Evolutionary conservation across 2,888 invertebrate species (phyloP).

Genomic region (Psococerastis gibbosa): DNA sequence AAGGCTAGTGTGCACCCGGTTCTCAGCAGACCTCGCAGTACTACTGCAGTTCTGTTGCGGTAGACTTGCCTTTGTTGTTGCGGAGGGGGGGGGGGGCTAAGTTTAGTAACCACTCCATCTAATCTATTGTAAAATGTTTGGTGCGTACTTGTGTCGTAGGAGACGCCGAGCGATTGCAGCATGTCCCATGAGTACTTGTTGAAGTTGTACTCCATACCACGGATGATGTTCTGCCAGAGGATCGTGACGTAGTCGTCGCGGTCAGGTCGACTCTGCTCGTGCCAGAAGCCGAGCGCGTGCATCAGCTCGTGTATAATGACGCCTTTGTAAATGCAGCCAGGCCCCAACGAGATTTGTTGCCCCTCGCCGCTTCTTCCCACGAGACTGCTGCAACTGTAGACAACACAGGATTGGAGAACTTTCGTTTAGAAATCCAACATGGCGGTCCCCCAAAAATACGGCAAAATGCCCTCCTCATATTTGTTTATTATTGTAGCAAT

Average conservation of each 20-base stretch:
- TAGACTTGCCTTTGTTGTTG: too few relatives aligned
- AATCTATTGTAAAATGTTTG: too few relatives aligned
- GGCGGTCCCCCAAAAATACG: too few relatives aligned
- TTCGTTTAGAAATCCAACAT: too few relatives aligned
- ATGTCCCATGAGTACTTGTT: slow-evolving; percentile 14
- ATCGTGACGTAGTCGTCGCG: slow-evolving; percentile 20
- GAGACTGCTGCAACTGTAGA: slow-evolving; percentile 11
- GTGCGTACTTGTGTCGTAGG: slow-evolving; percentile 16
- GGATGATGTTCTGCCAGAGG: slow-evolving; percentile 20
- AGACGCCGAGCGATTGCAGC: slow-evolving; percentile 14
- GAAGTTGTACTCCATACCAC: slow-evolving; percentile 18
- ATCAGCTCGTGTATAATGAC: slow-evolving; percentile 23
- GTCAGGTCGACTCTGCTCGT: slow-evolving; percentile 22
- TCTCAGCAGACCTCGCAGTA: too few relatives aligned
- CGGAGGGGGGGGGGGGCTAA: too few relatives aligned
- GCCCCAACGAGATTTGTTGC: slow-evolving; percentile 13
- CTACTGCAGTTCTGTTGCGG: too few relatives aligned
- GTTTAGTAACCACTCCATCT: too few relatives aligned
- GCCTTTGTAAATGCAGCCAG: slow-evolving; percentile 19
- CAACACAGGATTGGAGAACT: neutral
- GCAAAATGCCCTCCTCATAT: too few relatives aligned
- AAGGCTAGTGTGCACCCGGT: too few relatives aligned
- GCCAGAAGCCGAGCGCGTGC: slow-evolving; percentile 22
- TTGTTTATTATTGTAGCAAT: too few relatives aligned
- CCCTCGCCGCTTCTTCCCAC: slow-evolving; percentile 9